phyloP scores from a whole-genome alignment of 1,140 invertebrate genomes.

The Musca domestica region DNA sequence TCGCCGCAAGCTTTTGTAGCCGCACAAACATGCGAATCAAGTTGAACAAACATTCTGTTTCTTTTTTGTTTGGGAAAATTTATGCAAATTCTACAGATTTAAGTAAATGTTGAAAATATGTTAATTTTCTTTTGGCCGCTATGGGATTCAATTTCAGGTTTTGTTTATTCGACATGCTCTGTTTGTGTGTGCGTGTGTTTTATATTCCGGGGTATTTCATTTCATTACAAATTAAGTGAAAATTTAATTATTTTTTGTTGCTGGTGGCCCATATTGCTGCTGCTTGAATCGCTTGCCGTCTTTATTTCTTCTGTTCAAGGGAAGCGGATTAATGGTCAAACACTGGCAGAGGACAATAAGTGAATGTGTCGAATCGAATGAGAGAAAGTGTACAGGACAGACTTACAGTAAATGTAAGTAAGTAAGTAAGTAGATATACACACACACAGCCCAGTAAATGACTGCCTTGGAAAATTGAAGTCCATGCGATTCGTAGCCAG shows the following conservation, averaged over 20 bases:
- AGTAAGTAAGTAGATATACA: neutral
- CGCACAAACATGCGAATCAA: neutral
- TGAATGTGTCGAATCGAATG: conserved; percentile 6
- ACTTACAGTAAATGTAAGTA: neutral
- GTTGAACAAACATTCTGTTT: neutral
- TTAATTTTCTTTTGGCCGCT: conserved; percentile 23
- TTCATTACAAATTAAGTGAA: conserved; percentile 29
- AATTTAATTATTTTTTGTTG: conserved; percentile 25
- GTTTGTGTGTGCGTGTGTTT: neutral
- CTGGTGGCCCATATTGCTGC: too few species aligned
- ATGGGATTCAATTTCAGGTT: neutral
- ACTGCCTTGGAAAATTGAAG: neutral
- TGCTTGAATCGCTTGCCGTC: too few species aligned
- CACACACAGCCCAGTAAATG: neutral
- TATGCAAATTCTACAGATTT: conserved; percentile 26
- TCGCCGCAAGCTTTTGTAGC: neutral
- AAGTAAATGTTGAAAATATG: conserved; percentile 30
- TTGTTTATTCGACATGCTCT: neutral
- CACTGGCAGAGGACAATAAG: too few species aligned
- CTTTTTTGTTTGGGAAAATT: neutral
- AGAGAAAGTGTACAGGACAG: neutral
- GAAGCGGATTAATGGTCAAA: conserved; percentile 11
- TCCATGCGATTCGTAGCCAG: too few species aligned
- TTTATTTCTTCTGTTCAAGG: too few species aligned
- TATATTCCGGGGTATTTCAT: neutral